Base-by-base conservation (phyloP, 2,113 vertebrate genomes). In the Lagopus leucura region DNA sequence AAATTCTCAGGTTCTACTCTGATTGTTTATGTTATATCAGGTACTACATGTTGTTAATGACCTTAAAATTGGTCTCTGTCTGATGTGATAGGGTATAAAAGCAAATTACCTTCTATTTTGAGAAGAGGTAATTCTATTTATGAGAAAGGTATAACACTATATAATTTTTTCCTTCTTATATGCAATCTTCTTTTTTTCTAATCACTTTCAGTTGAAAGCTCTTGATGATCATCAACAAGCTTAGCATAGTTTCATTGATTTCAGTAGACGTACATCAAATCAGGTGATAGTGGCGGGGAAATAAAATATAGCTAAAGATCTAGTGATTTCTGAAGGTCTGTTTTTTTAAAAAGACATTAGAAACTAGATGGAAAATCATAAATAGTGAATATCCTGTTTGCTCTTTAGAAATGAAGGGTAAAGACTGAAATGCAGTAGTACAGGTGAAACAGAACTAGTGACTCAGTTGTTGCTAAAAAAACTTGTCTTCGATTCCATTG, bases 21-120 rank as follows among this genome's bases (percentile, higher is more conserved):
- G 36, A 90, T 79, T 87, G 95, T 90, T 94, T 82, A 50, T 88
- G 38, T 89, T 96, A 24, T 86, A 80, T 94, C 25, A 85, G n/a
- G 27, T 60, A 24, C n/a, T 81, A 27, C 10, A 42, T 27, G 3
- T 63, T 86, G 21, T 64, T 90, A 60, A 85, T 82, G 67, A 80
- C 32, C 64, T 87, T 87, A 93, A 89, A 94, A 84, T 48, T 58
- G 18, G 22, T 61, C 30, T 89, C 87, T 64, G 30, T 83, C 21
- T 82, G 27, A 38, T 91, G 11, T 42, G 6, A 21, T 45, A 91
- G 13, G 8, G 2, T 70, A 30, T 52, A 74, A 86, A 77, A 61
- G 24, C 25, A 64, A 22, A 65, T n/a, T 71, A 13, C 2, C 45
- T 81, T 80, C 32, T 11, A 42, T 71, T 77, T 89, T 61, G 63